Evolutionary conservation across 2,113 vertebrate genomes (phyloP), one percentile per base, ranked within the genome.

Genomic region (Dissostichus mawsoni): DNA sequence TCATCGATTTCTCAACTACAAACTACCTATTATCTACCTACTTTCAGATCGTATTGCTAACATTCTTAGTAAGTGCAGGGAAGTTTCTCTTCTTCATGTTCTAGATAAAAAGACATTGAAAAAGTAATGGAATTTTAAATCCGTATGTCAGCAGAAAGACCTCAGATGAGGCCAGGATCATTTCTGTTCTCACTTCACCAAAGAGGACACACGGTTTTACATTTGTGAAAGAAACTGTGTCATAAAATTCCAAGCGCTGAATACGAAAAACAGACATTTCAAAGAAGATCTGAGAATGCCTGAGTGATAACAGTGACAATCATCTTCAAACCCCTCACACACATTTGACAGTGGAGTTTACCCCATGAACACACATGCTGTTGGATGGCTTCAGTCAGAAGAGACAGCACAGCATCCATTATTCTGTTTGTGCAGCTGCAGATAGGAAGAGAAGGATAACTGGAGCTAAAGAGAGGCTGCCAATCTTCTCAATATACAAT

Each of bases 391-490:
- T 13, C 58, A 48, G 57, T 52, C 11, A 58, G 29, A 69, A 16
- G 52, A 55, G 50, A 74, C 29, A 12, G 29, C 51, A 41, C 52
- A n/a, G 63, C 72, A 56, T 87, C 50, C 41, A 8, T n/a, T 6
- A 45, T 53, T 76, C 56, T 48, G 64, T 81, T 48, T 80, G 68
- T 70, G 48, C 45, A 18, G 47, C 8, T 58, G 45, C 50, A 69
- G 52, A 66, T n/a, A 12, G 13, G 56, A 74, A 70, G 18, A 78
- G 44, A 63, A 1, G 7, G 58, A 44, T 55, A 61, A 29, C 23
- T 50, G 10, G 1, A 25, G 73, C 58, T 11, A 13, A 18, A 59
- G 36, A 18, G 47, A 62, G 36, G 64, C 58, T 71, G 66, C 62
- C 67, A 25, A 33, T 63, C 55, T 51, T 55, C 53, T 74, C 53